These are phyloP conservation scores for Siniperca knerii DNA, from an alignment of 2,113 vertebrate genomes.

Conservation along the genomic window DNA sequence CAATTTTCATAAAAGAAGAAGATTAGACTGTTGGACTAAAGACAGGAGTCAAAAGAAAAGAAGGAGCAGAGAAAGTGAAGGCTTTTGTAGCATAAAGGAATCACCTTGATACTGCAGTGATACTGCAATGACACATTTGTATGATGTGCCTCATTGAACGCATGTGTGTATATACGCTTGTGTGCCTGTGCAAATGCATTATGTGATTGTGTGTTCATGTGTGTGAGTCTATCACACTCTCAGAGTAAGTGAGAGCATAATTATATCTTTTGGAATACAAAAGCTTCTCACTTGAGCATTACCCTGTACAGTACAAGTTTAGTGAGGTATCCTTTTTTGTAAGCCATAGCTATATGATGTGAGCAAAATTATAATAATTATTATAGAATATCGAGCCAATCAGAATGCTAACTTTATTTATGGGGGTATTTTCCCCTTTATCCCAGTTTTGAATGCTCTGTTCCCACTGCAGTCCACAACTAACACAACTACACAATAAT, in stretches of 20 bases:
- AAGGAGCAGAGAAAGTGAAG: conserved; percentile 1
- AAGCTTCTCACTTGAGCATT: background rate
- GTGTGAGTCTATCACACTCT: background rate
- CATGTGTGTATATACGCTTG: background rate
- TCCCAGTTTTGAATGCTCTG: background rate
- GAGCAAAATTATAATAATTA: background rate
- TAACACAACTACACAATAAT: too few species aligned
- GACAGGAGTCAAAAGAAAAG: conserved; percentile 24
- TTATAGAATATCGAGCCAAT: background rate
- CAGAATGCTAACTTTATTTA: background rate
- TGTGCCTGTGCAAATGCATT: conserved; percentile 11
- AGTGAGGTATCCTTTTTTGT: background rate
- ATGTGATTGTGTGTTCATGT: background rate
- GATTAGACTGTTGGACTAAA: conserved; percentile 24
- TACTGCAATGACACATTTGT: conserved; percentile 15
- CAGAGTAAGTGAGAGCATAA: background rate
- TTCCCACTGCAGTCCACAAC: background rate
- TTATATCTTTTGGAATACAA: background rate
- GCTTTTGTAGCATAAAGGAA: conserved; percentile 8
- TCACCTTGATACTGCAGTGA: conserved; percentile 30
- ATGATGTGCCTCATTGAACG: conserved; percentile 11
- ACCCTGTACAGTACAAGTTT: background rate
- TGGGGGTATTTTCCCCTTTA: background rate
- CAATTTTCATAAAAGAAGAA: conserved; percentile 10
- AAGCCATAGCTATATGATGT: background rate